Evolutionary conservation across 2,797 vertebrate species (phyloP).

Genomic region (Cottoperca gobio): DNA sequence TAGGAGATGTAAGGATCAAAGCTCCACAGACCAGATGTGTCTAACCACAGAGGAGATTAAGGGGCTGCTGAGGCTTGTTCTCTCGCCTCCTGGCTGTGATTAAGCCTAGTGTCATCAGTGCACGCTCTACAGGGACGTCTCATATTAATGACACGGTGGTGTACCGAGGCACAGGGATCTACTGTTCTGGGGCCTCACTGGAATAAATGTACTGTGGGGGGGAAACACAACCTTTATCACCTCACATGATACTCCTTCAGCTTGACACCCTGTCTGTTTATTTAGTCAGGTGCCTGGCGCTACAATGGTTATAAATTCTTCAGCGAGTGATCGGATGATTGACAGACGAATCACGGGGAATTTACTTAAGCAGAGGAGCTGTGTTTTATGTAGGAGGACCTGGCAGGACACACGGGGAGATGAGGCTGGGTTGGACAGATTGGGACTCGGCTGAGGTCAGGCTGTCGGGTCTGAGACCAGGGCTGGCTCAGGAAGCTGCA

Average conservation of each 20-base stretch:
- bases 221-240: conserved; percentile 63
- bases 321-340: conserved; percentile 63
- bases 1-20: conserved; percentile 77
- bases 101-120: conserved; percentile 69
- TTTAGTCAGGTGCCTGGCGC: conserved; percentile 75
- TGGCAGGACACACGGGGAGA: conserved; percentile 47
- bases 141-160: conserved; percentile 66
- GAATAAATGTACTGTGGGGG: conserved; percentile 54
- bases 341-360: conserved; percentile 57
- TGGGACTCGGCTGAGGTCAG: conserved; percentile 51
- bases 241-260: conserved; percentile 60
- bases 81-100: conserved; percentile 76
- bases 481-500: conserved; percentile 22
- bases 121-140: conserved; percentile 68
- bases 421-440: conserved; percentile 36
- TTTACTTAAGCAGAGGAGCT: conserved; percentile 59
- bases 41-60: conserved; percentile 73
- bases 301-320: conserved; percentile 60
- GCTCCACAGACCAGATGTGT: conserved; percentile 75
- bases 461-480: conserved; percentile 20
- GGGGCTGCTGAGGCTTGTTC: conserved; percentile 63
- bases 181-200: conserved; percentile 57
- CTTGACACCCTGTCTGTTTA: conserved; percentile 69
- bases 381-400: conserved; percentile 56
- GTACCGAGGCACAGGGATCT: conserved; percentile 51